Evolutionary conservation across 2,797 vertebrate genomes (phyloP), one percentile per base, ranked within the genome.

Genomic region (Sparidentex hasta): DNA sequence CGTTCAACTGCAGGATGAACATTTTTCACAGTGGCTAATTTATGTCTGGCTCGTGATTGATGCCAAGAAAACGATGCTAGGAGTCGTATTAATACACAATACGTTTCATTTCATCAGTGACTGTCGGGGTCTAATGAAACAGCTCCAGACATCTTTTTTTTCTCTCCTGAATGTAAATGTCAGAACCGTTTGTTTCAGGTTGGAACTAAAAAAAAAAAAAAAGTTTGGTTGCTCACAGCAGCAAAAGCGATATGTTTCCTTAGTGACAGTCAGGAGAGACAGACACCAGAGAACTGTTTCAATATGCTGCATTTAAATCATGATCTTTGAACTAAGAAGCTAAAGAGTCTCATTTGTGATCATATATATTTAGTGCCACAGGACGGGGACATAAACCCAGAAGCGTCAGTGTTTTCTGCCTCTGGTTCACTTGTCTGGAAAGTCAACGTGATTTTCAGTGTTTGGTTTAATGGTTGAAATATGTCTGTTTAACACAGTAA

Each of bases 71-170:
- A 38, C 14, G 46, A 25, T 52, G 54, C 64, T 17, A 20, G 27
- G 48, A 50, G 11, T 44, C 27, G 11, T 33, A 33, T 33, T 33
- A 44, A 14, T 21, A 14, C 20, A 58, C 5, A 48, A 1, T 7
- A 3, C 41, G 38, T 55, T 41, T 63, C 1, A 46, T 58, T 73
- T 73, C 17, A 65, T 67, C 43, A 61, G 21, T 16, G 11, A 55
- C 50, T 46, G 43, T 20, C 27, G 71, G 27, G 38, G 11, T 71
- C 33, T 66, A 59, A 67, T 68, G 67, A 65, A 64, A 63, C 12
- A 4, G 6, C 25, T 29, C 43, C 1, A 18, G 59, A 43, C 7
- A n/a, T 20, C 4, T n/a, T 43, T 18, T 18, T 71, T 12, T 12
- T 17, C 11, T 13, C n/a, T 11, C 3, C n/a, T 25, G n/a, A 78